These are phyloP conservation scores for Sternarchorhynchus goeldii DNA, from an alignment of 2,797 vertebrate species.

Conservation along the genomic window DNA sequence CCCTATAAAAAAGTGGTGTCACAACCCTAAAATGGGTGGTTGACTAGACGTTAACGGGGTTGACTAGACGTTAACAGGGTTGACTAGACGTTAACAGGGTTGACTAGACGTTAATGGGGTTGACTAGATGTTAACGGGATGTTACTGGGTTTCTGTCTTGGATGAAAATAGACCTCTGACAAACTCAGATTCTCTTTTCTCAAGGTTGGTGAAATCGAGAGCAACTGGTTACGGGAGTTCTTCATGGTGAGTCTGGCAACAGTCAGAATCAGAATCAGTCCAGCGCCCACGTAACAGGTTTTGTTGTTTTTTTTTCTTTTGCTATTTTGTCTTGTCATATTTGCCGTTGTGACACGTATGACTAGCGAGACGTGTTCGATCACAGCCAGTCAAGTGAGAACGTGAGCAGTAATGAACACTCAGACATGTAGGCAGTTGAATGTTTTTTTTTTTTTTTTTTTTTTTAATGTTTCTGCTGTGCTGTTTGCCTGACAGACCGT, in stretches of 20 bases:
- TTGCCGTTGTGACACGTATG: background rate
- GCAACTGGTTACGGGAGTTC: conserved; percentile 80
- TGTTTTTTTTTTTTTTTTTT: background rate
- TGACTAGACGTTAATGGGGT: too few species aligned
- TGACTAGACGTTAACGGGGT: background rate
- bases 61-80: background rate
- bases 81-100: background rate
- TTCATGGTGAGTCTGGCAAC: conserved; percentile 70
- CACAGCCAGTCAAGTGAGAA: background rate
- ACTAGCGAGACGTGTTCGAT: background rate
- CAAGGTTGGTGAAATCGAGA: conserved; percentile 78
- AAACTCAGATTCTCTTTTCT: conserved; percentile 33
- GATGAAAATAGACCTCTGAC: background rate
- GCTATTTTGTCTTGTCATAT: too few species aligned
- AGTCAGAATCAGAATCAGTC: background rate
- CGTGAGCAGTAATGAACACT: too few species aligned
- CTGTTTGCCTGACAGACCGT: conserved; percentile 68
- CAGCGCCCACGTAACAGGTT: background rate
- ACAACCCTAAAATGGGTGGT: background rate
- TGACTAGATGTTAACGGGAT: too few species aligned
- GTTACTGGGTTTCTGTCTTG: background rate
- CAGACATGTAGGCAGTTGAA: too few species aligned
- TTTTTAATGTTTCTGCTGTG: background rate
- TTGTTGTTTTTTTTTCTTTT: background rate
- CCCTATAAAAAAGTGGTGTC: background rate